These are phyloP conservation scores for Hyposoter didymator DNA, from an alignment of 2,888 invertebrate species.

Conservation along the genomic window DNA sequence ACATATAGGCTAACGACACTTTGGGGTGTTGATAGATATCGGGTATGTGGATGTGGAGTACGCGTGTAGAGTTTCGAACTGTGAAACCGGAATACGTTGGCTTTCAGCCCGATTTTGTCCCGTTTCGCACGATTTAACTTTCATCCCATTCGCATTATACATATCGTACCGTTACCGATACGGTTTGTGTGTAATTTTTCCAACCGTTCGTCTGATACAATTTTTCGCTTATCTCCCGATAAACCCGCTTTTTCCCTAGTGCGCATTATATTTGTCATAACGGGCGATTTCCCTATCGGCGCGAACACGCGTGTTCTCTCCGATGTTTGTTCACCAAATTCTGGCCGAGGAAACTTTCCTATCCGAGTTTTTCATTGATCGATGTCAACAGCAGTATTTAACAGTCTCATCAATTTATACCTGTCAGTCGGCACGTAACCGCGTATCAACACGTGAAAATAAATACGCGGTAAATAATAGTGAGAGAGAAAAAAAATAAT, in stretches of 20 bases:
- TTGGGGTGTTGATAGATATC: slow-evolving; percentile 40
- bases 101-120: slow-evolving; percentile 51
- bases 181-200: slow-evolving; percentile 38
- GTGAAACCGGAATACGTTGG: slow-evolving; percentile 52
- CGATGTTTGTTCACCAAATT: slow-evolving; percentile 18
- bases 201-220: slow-evolving; percentile 19
- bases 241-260: slow-evolving; percentile 31
- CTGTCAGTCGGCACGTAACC: slow-evolving; percentile 22
- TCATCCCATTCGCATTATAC: slow-evolving; percentile 31
- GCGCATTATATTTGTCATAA: slow-evolving; percentile 50
- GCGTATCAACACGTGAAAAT: slow-evolving; percentile 1
- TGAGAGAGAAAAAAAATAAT: not conserved
- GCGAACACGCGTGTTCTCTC: slow-evolving; percentile 2
- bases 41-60: not conserved
- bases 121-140: slow-evolving; percentile 49
- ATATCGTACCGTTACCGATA: slow-evolving; percentile 30
- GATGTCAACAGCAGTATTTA: slow-evolving; percentile 47
- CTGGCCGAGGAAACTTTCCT: not conserved
- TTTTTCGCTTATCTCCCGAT: slow-evolving; percentile 47
- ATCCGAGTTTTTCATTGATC: slow-evolving; percentile 31
- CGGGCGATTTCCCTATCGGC: slow-evolving; percentile 34
- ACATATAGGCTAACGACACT: slow-evolving; percentile 6
- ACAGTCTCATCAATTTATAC: slow-evolving; percentile 55
- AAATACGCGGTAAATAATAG: not conserved
- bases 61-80: slow-evolving; percentile 20